phyloP scores from a whole-genome alignment of 2,888 invertebrate genomes.

The Punctoribates punctum region DNA sequence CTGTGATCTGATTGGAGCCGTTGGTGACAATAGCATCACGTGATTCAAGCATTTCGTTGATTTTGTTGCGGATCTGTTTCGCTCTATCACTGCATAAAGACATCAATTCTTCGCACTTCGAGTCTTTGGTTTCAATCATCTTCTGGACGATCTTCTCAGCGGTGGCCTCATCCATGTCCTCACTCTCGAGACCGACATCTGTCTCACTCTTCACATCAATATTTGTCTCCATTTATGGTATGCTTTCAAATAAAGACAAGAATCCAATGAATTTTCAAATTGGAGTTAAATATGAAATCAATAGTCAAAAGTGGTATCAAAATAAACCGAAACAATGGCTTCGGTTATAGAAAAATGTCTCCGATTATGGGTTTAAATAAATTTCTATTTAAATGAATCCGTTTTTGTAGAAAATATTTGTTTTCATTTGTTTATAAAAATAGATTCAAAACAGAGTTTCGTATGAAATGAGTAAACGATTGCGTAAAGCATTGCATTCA shows the following conservation, averaged over 20 bases:
- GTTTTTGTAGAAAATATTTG: not conserved
- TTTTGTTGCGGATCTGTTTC: conserved; percentile 43
- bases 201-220: not conserved
- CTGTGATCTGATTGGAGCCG: not conserved
- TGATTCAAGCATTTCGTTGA: conserved; percentile 43
- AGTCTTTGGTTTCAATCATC: not conserved
- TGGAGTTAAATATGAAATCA: not conserved
- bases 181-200: not conserved
- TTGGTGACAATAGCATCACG: conserved; percentile 32
- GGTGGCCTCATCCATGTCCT: conserved; percentile 3
- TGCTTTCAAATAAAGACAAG: not conserved
- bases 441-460: not conserved
- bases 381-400: not conserved
- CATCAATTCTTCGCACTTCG: conserved; percentile 38
- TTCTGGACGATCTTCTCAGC: not conserved
- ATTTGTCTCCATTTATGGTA: conserved; percentile 28
- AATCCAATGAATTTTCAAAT: not conserved
- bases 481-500: not conserved
- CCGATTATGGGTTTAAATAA: not conserved
- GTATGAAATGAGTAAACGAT: not conserved
- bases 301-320: too few relatives aligned
- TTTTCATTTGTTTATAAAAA: not conserved
- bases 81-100: conserved; percentile 44
- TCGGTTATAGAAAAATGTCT: too few relatives aligned
- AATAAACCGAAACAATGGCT: too few relatives aligned